phyloP scores from a whole-genome alignment of 2,888 invertebrate genomes.

The Nesidiocoris tenuis region DNA sequence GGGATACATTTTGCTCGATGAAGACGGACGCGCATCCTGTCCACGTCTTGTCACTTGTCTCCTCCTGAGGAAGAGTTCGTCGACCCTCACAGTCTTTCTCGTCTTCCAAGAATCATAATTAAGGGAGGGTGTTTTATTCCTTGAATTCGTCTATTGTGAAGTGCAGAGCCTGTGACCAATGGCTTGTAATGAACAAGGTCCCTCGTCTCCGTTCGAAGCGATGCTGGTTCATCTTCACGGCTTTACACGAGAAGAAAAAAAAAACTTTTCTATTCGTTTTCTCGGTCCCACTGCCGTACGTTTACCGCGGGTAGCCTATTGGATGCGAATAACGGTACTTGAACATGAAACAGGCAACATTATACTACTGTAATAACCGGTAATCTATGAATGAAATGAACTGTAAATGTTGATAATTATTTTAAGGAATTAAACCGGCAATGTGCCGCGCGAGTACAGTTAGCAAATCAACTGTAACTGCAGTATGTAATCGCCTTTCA shows the following conservation, averaged over 20 bases:
- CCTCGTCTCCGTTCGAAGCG: conserved; percentile 8
- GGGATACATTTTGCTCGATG: not conserved
- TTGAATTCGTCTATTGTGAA: conserved; percentile 34
- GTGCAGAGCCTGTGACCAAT: conserved; percentile 34
- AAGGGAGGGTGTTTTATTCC: conserved; percentile 39
- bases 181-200: conserved; percentile 39
- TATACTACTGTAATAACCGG: too few relatives aligned
- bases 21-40: not conserved
- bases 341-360: too few relatives aligned
- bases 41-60: not conserved
- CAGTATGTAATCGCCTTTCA: too few relatives aligned
- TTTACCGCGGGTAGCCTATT: too few relatives aligned
- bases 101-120: conserved; percentile 33
- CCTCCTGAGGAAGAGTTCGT: conserved; percentile 14
- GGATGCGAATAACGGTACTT: too few relatives aligned
- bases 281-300: too few relatives aligned
- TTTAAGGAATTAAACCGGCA: too few relatives aligned
- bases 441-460: too few relatives aligned
- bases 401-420: too few relatives aligned
- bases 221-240: not conserved
- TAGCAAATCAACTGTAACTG: too few relatives aligned
- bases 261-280: too few relatives aligned
- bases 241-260: not conserved
- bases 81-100: conserved; percentile 10
- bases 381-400: too few relatives aligned